Conservation (phyloP, 2,113 vertebrate species). For the Amblyopsis rosae region DNA sequence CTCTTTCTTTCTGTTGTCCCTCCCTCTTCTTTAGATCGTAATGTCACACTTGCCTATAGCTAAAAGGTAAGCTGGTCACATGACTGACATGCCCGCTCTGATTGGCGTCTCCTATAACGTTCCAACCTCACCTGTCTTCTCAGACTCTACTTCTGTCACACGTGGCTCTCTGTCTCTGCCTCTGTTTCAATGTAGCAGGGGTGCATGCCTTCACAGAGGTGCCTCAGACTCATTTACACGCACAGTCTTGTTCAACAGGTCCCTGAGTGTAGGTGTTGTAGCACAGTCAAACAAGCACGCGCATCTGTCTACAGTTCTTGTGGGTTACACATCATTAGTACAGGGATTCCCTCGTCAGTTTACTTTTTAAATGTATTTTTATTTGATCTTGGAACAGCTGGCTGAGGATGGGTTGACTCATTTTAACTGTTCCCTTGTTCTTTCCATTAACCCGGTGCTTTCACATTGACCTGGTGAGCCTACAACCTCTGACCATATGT, state of each 20-base stretch:
- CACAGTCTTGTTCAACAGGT: conserved; percentile 36
- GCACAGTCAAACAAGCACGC: background rate
- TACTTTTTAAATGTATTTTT: too few relatives aligned
- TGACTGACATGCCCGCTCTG: conserved; percentile 54
- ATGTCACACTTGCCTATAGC: conserved; percentile 97
- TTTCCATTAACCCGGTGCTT: conserved; percentile 40
- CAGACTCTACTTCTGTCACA: conserved; percentile 9
- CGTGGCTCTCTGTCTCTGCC: conserved; percentile 61
- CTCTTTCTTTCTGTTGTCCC: conserved; percentile 51
- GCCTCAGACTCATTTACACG: conserved; percentile 58
- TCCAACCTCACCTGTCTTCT: conserved; percentile 41
- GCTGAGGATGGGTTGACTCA: background rate
- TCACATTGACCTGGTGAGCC: conserved; percentile 45
- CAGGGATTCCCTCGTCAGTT: too few relatives aligned
- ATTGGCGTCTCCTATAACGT: conserved; percentile 60
- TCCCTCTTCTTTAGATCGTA: conserved; percentile 94
- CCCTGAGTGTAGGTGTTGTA: background rate
- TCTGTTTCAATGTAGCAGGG: conserved; percentile 62
- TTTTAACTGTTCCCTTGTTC: conserved; percentile 21
- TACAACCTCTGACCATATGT: conserved; percentile 46
- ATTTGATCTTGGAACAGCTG: too few relatives aligned
- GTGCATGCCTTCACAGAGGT: conserved; percentile 43
- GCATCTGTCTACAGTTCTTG: too few relatives aligned
- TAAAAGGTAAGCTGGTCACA: conserved; percentile 90
- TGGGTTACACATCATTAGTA: too few relatives aligned